These are phyloP conservation scores for Capra hircus DNA, from an alignment of 2,113 vertebrate genomes.

Conservation along the genomic window DNA sequence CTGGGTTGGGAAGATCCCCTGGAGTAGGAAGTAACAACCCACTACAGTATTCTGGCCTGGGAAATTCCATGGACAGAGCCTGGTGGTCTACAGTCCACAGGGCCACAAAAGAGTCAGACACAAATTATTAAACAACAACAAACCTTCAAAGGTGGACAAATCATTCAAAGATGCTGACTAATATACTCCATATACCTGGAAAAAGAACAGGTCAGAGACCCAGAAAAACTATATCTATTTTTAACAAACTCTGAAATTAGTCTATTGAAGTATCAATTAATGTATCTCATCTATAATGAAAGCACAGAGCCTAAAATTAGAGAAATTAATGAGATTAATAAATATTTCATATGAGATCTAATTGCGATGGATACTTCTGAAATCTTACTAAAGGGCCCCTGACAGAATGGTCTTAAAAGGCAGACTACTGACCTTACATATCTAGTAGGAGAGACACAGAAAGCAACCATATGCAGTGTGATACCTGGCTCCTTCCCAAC, in stretches of 20 bases:
- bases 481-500: not conserved
- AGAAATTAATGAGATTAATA: slow-evolving; percentile 25
- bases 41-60: not conserved
- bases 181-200: not conserved
- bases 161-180: not conserved
- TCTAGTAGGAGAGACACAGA: not conserved
- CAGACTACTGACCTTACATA: not conserved
- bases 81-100: not conserved
- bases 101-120: not conserved
- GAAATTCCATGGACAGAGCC: not conserved
- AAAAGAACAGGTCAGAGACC: slow-evolving; percentile 18
- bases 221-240: slow-evolving; percentile 22
- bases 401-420: not conserved
- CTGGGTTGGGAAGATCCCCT: not conserved
- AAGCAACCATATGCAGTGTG: not conserved
- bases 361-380: not conserved
- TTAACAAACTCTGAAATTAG: slow-evolving; percentile 49
- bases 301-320: slow-evolving; percentile 38
- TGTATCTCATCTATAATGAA: slow-evolving; percentile 36
- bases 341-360: slow-evolving; percentile 33
- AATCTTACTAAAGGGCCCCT: not conserved
- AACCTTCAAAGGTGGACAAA: not conserved
- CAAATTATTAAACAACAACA: not conserved
- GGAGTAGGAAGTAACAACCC: not conserved
- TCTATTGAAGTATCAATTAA: slow-evolving; percentile 25